These are phyloP conservation scores for Thunnus maccoyii DNA, from an alignment of 2,113 vertebrate genomes.

Conservation along the genomic window DNA sequence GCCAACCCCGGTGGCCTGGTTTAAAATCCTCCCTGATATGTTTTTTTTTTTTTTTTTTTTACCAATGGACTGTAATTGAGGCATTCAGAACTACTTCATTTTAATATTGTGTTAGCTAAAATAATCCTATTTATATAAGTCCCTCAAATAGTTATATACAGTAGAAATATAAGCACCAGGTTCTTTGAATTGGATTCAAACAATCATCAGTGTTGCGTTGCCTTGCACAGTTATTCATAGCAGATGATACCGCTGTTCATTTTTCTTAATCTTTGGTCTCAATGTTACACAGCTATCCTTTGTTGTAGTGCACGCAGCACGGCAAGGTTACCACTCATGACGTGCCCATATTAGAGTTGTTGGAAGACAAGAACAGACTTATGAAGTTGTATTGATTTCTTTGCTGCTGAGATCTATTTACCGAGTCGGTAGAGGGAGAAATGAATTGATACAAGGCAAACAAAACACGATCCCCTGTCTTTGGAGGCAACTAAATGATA, in stretches of 20 bases:
- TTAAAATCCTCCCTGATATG: conserved; percentile 37
- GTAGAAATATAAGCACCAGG: conserved; percentile 4
- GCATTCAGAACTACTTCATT: conserved; percentile 27
- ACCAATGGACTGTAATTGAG: conserved; percentile 45
- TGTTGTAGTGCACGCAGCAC: conserved; percentile 25
- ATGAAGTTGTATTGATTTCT: conserved; percentile 65
- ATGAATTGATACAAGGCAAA: conserved; percentile 73
- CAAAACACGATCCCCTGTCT: conserved; percentile 40
- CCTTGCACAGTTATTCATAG: conserved; percentile 62
- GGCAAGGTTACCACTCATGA: conserved; percentile 34
- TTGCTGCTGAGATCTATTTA: conserved; percentile 67
- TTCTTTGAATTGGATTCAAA: conserved; percentile 10
- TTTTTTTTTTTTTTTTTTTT: conserved; percentile 36
- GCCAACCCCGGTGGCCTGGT: conserved; percentile 53
- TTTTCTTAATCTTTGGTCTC: conserved; percentile 38
- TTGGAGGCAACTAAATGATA: conserved; percentile 46
- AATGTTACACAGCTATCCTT: conserved; percentile 45
- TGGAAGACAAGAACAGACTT: conserved; percentile 39
- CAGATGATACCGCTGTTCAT: conserved; percentile 60
- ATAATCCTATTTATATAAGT: conserved; percentile 4
- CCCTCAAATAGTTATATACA: conserved; percentile 4
- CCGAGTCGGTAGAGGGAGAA: conserved; percentile 71
- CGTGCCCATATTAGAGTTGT: conserved; percentile 34
- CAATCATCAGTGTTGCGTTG: conserved; percentile 40
- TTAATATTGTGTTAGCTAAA: conserved; percentile 19